These are phyloP conservation scores for Heteromurus nitidus DNA, from an alignment of 2,888 invertebrate species.

Conservation along the genomic window DNA sequence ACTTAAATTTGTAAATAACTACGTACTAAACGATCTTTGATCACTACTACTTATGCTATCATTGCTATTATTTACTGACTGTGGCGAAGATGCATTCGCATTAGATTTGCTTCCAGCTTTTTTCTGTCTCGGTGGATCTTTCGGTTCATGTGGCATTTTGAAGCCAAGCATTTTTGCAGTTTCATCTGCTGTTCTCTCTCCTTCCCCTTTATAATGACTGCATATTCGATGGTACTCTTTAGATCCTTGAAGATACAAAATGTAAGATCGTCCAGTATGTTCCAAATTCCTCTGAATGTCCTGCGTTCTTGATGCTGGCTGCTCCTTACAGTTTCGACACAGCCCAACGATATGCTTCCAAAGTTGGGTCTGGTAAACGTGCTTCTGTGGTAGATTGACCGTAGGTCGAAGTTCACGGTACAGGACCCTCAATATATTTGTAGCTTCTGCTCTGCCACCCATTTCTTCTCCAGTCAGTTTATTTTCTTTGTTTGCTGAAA, in stretches of 20 bases:
- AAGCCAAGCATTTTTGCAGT: conserved; percentile 91
- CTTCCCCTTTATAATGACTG: conserved; percentile 85
- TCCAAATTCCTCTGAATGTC: conserved; percentile 82
- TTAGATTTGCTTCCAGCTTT: background rate
- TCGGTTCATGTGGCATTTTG: conserved; percentile 87
- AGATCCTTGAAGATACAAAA: conserved; percentile 84
- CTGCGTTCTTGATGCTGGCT: conserved; percentile 79
- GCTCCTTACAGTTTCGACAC: conserved; percentile 36
- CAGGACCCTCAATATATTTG: conserved; percentile 62
- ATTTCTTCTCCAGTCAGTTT: background rate
- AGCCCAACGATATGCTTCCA: conserved; percentile 69
- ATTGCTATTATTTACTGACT: background rate
- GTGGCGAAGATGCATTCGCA: background rate
- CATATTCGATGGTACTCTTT: conserved; percentile 84
- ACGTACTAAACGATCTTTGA: too few species aligned
- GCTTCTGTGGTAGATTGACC: conserved; percentile 56
- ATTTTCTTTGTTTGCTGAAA: too few species aligned
- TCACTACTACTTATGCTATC: background rate
- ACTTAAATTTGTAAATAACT: too few species aligned
- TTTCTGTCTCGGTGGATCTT: conserved; percentile 74
- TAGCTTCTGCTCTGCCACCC: conserved; percentile 21
- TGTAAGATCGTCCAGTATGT: conserved; percentile 85
- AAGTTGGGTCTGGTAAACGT: conserved; percentile 64
- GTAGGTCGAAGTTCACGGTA: conserved; percentile 71
- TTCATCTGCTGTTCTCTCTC: conserved; percentile 85